Percentiles rank a stretch among this genome's conserved stretches.
Evolutionary conservation across 1,140 invertebrate species (phyloP).

Genomic region (Papilio helenus): DNA sequence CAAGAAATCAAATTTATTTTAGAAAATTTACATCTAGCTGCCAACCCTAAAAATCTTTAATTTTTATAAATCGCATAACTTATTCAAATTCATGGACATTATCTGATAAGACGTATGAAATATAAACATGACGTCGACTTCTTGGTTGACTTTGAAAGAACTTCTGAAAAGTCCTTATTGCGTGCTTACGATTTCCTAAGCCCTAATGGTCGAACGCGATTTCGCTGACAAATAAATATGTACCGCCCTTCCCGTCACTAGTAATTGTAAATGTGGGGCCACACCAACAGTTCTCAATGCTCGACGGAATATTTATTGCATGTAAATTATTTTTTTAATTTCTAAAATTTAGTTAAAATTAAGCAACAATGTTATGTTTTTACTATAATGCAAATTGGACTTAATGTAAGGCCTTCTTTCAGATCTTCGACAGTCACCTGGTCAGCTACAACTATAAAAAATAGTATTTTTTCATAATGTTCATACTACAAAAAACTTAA

Average conservation of each 20-base stretch:
- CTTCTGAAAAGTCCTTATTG: conserved; percentile 73
- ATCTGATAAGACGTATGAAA: conserved; percentile 55
- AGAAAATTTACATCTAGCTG: neutral
- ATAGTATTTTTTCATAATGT: neutral
- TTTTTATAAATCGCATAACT: conserved; percentile 37
- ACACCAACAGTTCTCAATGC: neutral
- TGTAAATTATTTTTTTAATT: too few relatives aligned
- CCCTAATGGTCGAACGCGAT: conserved; percentile 73
- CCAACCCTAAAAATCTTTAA: conserved; percentile 7
- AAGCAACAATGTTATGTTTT: too few relatives aligned
- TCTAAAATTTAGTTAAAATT: too few relatives aligned
- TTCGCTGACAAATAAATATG: conserved; percentile 80
- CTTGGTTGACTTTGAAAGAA: conserved; percentile 51
- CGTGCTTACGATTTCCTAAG: conserved; percentile 70
- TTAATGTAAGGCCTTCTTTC: too few relatives aligned
- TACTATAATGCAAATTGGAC: too few relatives aligned
- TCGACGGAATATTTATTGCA: neutral
- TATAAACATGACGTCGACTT: conserved; percentile 54
- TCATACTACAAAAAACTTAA: neutral
- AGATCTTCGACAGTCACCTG: too few relatives aligned
- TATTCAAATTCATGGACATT: conserved; percentile 44
- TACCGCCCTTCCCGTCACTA: conserved; percentile 63
- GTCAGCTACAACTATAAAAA: too few relatives aligned
- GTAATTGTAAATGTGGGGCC: conserved; percentile 65
- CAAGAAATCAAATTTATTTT: neutral